Base-by-base conservation (phyloP, 1,140 invertebrate genomes). In the Drosophila navojoa region DNA sequence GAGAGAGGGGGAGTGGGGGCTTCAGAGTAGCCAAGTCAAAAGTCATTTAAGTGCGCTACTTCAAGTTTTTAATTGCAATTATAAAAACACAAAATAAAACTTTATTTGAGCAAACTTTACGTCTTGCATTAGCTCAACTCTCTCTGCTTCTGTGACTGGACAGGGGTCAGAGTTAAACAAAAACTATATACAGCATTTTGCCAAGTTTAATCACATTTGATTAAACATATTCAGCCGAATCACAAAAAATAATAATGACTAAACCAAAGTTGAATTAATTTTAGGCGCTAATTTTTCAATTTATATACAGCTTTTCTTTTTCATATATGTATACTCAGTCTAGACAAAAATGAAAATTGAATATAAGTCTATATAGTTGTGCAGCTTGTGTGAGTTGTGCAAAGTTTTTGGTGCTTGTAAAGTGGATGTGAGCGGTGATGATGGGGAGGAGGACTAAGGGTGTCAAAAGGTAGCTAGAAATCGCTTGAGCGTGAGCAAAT, bases 61-160 rank as follows among this genome's bases (percentile, higher is more conserved):
- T 72, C 63, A 81, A 87, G 81, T 78, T 85, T 78, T 81, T 78
- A 87, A 81, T 86, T 86, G 82, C 82, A 86, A 81, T 86, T 87
- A 86, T 81, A 75, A 81, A 84, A 81, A 80, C 77, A 57, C 75
- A 80, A 80, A 57, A 13, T 38, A 38, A 38, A 38, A 38, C 70
- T 81, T 82, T 82, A 63, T 63, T 82, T 82, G 58, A 77, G 67
- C 67, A 71, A 80, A 74, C 55, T 85, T 77, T 71, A 22, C 19
- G 19, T 22, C 19, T 22, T 22, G 19, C 38, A 45, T 44, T 59
- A 60, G 66, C 35, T 11, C 35, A 38, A 38, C 35, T 38, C 35
- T 3, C 10, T 11, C 35, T 38, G 5, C n/a, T n/a, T 11, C 35
- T 38, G 0, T 11, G 16, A 16, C 53, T 58, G 61, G 27, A 3